Base-by-base conservation (phyloP, 2,113 vertebrate species). In the Chrysochloris asiatica region DNA sequence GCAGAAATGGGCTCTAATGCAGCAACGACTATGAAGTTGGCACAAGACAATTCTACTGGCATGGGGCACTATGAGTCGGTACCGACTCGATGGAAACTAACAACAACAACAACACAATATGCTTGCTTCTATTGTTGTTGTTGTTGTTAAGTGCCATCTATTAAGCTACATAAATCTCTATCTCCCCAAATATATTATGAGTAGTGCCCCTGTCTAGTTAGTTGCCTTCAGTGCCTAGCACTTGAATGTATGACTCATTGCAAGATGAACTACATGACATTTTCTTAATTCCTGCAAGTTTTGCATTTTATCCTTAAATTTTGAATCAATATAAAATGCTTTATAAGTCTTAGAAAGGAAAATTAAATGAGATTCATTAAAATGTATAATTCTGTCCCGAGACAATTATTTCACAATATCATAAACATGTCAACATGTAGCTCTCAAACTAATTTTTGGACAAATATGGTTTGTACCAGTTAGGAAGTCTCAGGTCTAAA, bases 401-500 rank as follows among this genome's bases (percentile, higher is more conserved):
- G 43, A 47, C 8, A 73, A 22, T 54, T 41, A 13, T 73, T 89
- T 71, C 28, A 67, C 1, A 69, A 9, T 22, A 61, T 10, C 36
- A 28, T 28, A 75, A 13, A 73, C 56, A 14, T 14, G 63, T 56
- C 19, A 41, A 28, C n/a, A n/a, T 17, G 16, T 67, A n/a, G 54
- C 38, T 69, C 67, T 96, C 88, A 81, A 52, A 86, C 48, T 8
- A 50, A 48, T 30, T 91, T 91, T 14, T 81, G 3, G 45, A 63
- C 11, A 8, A 33, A 67, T 14, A n/a, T 86, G 69, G 26, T 45
- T 91, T 69, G 9, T 9, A 84, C n/a, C 30, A 83, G 30, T 61
- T 88, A 24, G 0, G 77, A 88, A 95, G 13, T 81, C 94, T 75
- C 4, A 48, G 28, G 17, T 88, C 2, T 36, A 45, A 93, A 90